Evolutionary conservation across 2,113 vertebrate genomes (phyloP), one percentile per base, ranked within the genome.

Genomic region (Proterorhinus semilunaris): DNA sequence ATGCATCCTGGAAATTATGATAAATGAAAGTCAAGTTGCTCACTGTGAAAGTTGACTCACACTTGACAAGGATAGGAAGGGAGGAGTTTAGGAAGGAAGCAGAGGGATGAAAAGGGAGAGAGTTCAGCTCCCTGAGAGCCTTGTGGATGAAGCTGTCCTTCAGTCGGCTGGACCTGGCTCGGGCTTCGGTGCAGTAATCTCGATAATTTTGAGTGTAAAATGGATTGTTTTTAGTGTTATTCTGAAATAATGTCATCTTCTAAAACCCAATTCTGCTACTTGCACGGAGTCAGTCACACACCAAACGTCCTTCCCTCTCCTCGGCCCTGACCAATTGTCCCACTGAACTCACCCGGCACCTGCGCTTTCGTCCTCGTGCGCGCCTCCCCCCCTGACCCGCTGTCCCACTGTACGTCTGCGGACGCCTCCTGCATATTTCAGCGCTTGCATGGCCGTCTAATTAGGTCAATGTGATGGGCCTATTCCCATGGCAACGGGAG

Each of bases 381-480:
- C 72, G 80, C 44, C 57, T 66, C 66, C 55, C 45, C 62, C 21
- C 46, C 55, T 78, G 79, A 86, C 85, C 79, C 62, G 70, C 68
- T 76, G 68, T 82, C 80, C 55, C 74, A 74, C 75, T 79, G 75
- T 78, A 72, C 16, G 13, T 62, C 75, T 36, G 2, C 21, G 1
- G 27, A 52, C 50, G 69, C 50, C 79, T 80, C 73, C 53, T 90
- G 90, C 87, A 87, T 90, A 84, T 86, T 87, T 91, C 87, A 85
- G 83, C 82, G 73, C 69, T 36, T 71, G 79, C 87, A 79, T 75
- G 80, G 79, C 81, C 82, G 75, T 89, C 79, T 91, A 91, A 90
- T 91, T 89, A 87, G 88, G 90, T 90, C 90, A 90, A 85, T 66
- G 74, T 86, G 82, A 87, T 82, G 81, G 50, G 55, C 81, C 78